Evolutionary conservation across 2,797 vertebrate genomes (phyloP), one percentile per base, ranked within the genome.

Genomic region (Coregonus sp.): DNA sequence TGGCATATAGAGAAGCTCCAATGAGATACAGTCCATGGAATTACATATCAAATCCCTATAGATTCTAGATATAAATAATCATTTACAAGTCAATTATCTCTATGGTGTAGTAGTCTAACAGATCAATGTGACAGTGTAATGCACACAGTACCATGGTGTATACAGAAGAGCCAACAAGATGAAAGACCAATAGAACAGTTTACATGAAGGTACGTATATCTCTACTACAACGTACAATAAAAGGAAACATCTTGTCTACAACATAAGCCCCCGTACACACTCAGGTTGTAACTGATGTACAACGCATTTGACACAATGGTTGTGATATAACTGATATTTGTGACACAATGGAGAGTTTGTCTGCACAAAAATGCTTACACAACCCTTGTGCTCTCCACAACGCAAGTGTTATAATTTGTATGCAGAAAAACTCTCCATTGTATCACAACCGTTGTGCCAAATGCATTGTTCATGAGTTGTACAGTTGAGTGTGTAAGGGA

Each of bases 1-100:
- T 3, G 7, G n/a, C 4, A n/a, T 61, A n/a, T 63, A 4, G 59
- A 63, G 20, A 9, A 11, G 4, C 59, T 12, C 59, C 9, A 20
- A 20, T 5, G 5, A 56, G n/a, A 61, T n/a, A 61, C 56, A 25
- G 59, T 63, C 20, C 7, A 25, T 63, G 59, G 20, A 29, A 12
- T 63, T 25, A 25, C 56, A 61, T 61, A 20, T 25, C 3, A 3
- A 66, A 72, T 75, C 75, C 82, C 68, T 71, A 82, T 35, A 69
- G 5, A n/a, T 40, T 16, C 15, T 18, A 18, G 67, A 40, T n/a
- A 11, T 2, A 9, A 47, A 47, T 47, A 0, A 11, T 11, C 9
- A 47, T 47, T 11, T 47, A 11, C 9, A 47, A 2, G 40, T 47
- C 9, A 47, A 33, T 29, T 15, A 12, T 66, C 3, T 18, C 4